Conservation (phyloP, 23 tunicate species). For the Phallusia fumigata region DNA sequence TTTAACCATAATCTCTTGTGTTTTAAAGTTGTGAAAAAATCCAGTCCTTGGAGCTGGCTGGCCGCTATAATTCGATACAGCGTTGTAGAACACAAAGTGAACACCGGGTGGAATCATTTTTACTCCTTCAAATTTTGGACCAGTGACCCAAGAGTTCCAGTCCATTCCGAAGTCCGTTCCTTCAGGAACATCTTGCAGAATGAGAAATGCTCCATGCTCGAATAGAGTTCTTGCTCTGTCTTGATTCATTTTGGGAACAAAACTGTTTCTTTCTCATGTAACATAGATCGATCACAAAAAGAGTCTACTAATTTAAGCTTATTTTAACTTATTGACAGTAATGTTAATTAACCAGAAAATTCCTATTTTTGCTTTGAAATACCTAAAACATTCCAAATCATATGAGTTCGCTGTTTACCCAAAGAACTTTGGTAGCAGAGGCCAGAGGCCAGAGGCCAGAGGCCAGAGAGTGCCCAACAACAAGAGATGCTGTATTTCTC, state of each 20-base stretch:
- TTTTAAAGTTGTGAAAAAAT: constrained; percentile 72
- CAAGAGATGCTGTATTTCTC: too few relatives aligned
- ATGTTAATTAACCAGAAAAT: too few relatives aligned
- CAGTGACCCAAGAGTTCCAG: constrained; percentile 94
- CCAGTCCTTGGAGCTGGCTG: constrained; percentile 81
- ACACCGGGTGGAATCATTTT: constrained; percentile 98
- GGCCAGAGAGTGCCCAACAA: too few relatives aligned
- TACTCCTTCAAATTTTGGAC: constrained; percentile 82
- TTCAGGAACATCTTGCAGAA: constrained; percentile 76
- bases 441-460: too few relatives aligned
- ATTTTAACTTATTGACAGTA: too few relatives aligned
- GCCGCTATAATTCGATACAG: constrained; percentile 53
- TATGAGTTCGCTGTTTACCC: too few relatives aligned
- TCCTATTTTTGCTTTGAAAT: too few relatives aligned
- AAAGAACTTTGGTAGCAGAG: too few relatives aligned
- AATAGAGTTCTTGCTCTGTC: constrained; percentile 59
- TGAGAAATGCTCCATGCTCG: constrained; percentile 80
- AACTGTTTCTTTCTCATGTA: too few relatives aligned
- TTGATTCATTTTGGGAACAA: constrained; percentile 57
- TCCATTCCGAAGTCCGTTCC: constrained; percentile 97
- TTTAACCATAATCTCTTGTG: constrained; percentile 67
- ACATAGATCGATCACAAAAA: too few relatives aligned
- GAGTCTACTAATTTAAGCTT: too few relatives aligned
- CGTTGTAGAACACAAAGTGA: constrained; percentile 86
- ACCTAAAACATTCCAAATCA: too few relatives aligned